These are phyloP conservation scores for Naja naja DNA, from an alignment of 2,113 vertebrate species.

Conservation along the genomic window DNA sequence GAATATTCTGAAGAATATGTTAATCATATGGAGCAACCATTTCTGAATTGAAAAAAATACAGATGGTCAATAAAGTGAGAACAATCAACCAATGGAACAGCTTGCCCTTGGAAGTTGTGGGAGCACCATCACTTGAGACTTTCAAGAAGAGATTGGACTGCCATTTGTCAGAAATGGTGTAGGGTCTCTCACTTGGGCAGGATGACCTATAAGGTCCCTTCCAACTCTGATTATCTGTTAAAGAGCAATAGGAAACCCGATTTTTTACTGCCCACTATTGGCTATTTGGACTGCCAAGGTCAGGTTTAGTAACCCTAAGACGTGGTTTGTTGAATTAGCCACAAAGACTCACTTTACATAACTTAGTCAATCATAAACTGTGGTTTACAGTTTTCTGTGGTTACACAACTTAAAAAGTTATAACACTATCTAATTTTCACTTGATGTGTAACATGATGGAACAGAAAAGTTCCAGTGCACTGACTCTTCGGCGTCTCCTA, in stretches of 20 bases:
- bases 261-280: neutral
- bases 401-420: neutral
- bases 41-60: neutral
- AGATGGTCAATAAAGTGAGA: neutral
- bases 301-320: neutral
- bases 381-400: neutral
- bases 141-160: no score
- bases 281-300: neutral
- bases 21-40: neutral
- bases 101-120: no score
- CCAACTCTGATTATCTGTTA: no score
- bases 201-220: no score
- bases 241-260: neutral
- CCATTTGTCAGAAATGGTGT: no score
- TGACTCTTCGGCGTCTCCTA: neutral
- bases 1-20: neutral
- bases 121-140: no score
- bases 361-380: neutral
- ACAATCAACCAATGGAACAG: no score
- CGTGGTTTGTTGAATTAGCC: neutral
- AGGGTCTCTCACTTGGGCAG: no score
- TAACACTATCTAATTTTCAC: neutral
- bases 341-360: neutral
- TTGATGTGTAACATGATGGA: neutral
- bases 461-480: neutral